These are phyloP conservation scores for Mus spretus DNA, from an alignment of 2,797 vertebrate species.

Conservation along the genomic window DNA sequence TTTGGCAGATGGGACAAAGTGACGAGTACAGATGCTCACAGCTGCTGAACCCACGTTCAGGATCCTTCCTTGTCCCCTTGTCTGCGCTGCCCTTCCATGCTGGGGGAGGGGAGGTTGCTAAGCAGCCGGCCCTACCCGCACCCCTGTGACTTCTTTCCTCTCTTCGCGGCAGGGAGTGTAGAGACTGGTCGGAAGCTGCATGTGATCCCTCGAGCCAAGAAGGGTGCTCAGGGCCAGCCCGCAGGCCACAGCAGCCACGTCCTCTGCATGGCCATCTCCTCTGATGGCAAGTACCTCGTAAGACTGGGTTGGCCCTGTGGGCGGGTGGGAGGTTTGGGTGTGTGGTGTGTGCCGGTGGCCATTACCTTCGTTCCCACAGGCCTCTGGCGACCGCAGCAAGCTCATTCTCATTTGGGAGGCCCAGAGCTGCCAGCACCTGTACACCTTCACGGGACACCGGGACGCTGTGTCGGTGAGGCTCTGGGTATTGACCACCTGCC, in stretches of 20 bases:
- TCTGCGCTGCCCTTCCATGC: not conserved
- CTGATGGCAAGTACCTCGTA: slow-evolving; percentile 97
- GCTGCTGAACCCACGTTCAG: not conserved
- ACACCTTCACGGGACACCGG: slow-evolving; percentile 96
- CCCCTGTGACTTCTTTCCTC: not conserved
- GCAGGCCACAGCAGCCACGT: slow-evolving; percentile 93
- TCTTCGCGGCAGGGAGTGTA: slow-evolving; percentile 92
- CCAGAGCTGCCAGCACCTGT: slow-evolving; percentile 93
- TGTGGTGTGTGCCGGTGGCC: not conserved
- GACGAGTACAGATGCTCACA: not conserved
- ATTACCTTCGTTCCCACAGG: slow-evolving; percentile 87
- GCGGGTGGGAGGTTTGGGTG: not conserved
- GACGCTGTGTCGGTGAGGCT: slow-evolving; percentile 94
- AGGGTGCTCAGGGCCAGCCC: slow-evolving; percentile 91
- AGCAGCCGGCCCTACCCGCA: not conserved
- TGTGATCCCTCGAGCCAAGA: slow-evolving; percentile 92
- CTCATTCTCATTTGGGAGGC: slow-evolving; percentile 98
- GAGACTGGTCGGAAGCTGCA: slow-evolving; percentile 94
- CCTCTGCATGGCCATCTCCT: slow-evolving; percentile 96
- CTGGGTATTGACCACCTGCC: not conserved
- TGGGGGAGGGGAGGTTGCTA: not conserved
- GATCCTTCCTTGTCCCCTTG: too few species aligned
- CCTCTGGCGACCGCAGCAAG: slow-evolving; percentile 96
- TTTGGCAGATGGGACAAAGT: not conserved
- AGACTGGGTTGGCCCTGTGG: slow-evolving; percentile 35